Conservation (phyloP, 2,113 vertebrate genomes). For the Myotis davidii region DNA sequence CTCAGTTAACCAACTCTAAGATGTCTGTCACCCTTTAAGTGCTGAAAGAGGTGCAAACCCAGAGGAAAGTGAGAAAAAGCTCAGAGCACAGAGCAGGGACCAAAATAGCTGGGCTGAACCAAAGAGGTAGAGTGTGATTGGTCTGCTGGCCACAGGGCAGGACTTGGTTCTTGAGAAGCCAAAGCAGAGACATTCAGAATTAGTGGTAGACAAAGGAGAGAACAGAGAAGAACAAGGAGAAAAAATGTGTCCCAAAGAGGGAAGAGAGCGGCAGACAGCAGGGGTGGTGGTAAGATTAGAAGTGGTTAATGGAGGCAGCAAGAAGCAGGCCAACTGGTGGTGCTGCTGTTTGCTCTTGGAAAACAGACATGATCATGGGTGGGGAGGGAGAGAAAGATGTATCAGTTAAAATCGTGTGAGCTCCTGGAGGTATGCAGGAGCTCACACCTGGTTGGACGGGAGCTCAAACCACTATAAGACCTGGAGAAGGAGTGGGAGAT, state of each 20-base stretch:
- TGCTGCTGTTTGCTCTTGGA: neutral
- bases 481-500: neutral
- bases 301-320: constrained; percentile 18
- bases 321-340: neutral
- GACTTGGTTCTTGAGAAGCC: neutral
- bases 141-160: constrained; percentile 25
- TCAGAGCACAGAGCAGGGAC: constrained; percentile 34
- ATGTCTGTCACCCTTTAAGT: constrained; percentile 72
- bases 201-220: constrained; percentile 62
- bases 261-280: constrained; percentile 61
- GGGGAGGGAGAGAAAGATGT: neutral
- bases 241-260: constrained; percentile 15
- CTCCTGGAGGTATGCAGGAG: neutral
- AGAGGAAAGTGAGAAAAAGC: constrained; percentile 66
- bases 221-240: constrained; percentile 25
- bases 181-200: constrained; percentile 6
- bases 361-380: neutral
- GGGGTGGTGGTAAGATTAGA: constrained; percentile 62
- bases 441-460: neutral
- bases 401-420: neutral
- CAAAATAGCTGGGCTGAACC: constrained; percentile 67
- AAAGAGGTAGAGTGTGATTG: neutral
- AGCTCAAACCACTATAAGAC: neutral
- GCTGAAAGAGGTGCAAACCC: constrained; percentile 69
- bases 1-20: constrained; percentile 64